Evolutionary conservation across 2,888 invertebrate species (phyloP).

Genomic region (Caenorhabditis macrosperma): DNA sequence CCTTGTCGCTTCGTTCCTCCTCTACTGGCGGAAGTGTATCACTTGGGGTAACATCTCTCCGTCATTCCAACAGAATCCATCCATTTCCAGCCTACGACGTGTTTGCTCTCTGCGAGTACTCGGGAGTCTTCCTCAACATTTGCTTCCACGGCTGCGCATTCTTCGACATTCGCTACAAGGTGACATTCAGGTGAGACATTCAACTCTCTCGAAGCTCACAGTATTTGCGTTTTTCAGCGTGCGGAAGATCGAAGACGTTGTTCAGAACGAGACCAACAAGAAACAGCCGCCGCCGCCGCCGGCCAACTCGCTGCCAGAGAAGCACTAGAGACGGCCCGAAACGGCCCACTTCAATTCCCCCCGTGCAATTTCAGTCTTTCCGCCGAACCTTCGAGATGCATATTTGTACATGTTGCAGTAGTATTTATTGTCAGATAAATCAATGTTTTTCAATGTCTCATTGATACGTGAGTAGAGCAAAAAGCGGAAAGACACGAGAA

Average conservation of each 20-base stretch:
- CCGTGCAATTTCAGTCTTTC: slow-evolving; percentile 46
- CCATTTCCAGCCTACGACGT: slow-evolving; percentile 78
- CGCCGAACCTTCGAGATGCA: no score
- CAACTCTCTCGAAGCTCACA: background rate
- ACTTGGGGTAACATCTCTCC: slow-evolving; percentile 72
- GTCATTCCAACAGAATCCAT: no score
- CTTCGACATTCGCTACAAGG: slow-evolving; percentile 79
- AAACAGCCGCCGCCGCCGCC: no score
- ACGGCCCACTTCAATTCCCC: background rate
- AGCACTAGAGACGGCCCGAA: slow-evolving; percentile 13
- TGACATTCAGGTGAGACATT: slow-evolving; percentile 62
- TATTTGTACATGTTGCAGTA: slow-evolving; percentile 25
- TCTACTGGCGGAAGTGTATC: slow-evolving; percentile 79
- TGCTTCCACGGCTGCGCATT: slow-evolving; percentile 79
- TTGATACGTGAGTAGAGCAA: background rate
- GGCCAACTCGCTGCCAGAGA: slow-evolving; percentile 31
- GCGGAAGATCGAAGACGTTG: slow-evolving; percentile 48
- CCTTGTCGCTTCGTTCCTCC: slow-evolving; percentile 75
- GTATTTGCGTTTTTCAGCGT: slow-evolving; percentile 42
- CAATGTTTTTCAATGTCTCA: background rate
- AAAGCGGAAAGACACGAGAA: background rate
- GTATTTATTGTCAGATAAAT: slow-evolving; percentile 3
- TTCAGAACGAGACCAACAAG: slow-evolving; percentile 5
- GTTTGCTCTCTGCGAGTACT: slow-evolving; percentile 78
- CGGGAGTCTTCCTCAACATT: slow-evolving; percentile 78